phyloP scores from a whole-genome alignment of 2,113 vertebrate genomes.

The Tricholaema leucomelas region DNA sequence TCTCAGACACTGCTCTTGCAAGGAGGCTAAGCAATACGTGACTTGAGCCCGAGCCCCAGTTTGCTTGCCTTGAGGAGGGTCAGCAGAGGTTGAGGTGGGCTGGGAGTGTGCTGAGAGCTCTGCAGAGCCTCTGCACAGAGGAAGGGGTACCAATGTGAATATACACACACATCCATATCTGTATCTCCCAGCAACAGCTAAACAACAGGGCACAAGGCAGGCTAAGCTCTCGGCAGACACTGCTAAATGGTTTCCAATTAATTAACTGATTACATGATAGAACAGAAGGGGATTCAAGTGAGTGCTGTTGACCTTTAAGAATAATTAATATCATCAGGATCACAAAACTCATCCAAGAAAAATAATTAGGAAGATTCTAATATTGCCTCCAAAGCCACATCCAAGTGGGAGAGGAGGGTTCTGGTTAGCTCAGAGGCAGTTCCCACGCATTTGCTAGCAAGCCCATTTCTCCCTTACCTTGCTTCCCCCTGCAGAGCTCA shows the following conservation, averaged over 20 bases:
- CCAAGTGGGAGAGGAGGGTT: conserved; percentile 41
- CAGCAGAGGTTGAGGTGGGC: too few relatives aligned
- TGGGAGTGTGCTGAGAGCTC: neutral
- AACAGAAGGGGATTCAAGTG: conserved; percentile 83
- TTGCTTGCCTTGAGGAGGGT: too few relatives aligned
- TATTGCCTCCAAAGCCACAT: conserved; percentile 64
- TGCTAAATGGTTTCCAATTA: conserved; percentile 83
- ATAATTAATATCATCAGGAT: conserved; percentile 86
- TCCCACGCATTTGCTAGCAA: neutral
- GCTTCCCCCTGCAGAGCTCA: neutral
- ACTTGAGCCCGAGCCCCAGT: too few relatives aligned
- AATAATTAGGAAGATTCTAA: conserved; percentile 80
- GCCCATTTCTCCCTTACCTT: neutral
- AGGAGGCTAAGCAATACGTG: too few relatives aligned
- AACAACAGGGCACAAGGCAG: conserved; percentile 60
- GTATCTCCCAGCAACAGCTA: neutral
- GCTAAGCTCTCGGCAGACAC: conserved; percentile 64
- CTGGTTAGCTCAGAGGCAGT: conserved; percentile 10
- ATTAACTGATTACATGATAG: conserved; percentile 84
- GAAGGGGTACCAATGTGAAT: neutral
- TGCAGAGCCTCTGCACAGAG: neutral
- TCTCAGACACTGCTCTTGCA: too few relatives aligned
- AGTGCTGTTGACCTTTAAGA: conserved; percentile 85
- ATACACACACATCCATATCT: neutral
- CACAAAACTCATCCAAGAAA: conserved; percentile 77